phyloP scores from a whole-genome alignment of 2,113 vertebrate species.

The Caloenas nicobarica region DNA sequence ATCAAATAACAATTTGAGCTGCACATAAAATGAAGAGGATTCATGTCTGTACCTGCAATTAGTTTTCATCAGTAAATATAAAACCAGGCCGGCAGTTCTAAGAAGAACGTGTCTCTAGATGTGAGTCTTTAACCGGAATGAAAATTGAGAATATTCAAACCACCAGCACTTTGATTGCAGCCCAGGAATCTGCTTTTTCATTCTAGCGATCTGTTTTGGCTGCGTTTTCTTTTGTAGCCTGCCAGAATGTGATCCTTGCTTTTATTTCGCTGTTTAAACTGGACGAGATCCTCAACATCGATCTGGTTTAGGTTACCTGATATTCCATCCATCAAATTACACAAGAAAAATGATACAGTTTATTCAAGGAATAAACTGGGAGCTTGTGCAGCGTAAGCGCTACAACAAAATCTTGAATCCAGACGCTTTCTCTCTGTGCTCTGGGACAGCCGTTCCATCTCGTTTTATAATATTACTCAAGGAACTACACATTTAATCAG shows the following conservation, averaged over 20 bases:
- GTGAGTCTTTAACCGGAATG: neutral
- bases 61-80: neutral
- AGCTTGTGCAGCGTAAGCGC: neutral
- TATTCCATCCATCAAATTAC: neutral
- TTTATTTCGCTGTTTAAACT: neutral
- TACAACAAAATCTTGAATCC: too few relatives aligned
- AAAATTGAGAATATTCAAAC: neutral
- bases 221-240: neutral
- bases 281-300: neutral
- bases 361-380: neutral
- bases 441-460: too few relatives aligned
- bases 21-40: neutral
- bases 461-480: too few relatives aligned
- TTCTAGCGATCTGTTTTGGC: neutral
- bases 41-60: neutral
- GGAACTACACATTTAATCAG: too few relatives aligned
- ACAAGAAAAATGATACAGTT: neutral
- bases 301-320: neutral
- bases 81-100: neutral
- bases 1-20: neutral
- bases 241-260: neutral
- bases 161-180: neutral
- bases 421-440: too few relatives aligned
- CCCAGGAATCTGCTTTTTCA: neutral
- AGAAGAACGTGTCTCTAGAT: neutral